Evolutionary conservation across 2,797 vertebrate species (phyloP).

Genomic region (Microhierax caerulescens): DNA sequence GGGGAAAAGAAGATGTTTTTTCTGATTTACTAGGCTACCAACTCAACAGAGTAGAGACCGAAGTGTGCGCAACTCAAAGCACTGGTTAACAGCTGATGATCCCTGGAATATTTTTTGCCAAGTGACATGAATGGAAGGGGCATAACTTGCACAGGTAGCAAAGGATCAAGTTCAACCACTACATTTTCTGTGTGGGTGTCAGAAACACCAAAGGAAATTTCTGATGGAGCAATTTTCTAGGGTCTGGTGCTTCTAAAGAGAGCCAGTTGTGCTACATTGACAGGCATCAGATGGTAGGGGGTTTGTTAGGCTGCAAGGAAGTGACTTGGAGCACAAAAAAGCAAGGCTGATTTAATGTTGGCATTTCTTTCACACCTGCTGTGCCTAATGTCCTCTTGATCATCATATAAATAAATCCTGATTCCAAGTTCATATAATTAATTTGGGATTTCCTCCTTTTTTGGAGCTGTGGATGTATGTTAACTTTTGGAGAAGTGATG

Average conservation of each 20-base stretch:
- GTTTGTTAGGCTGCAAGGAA: not conserved
- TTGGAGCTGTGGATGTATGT: not conserved
- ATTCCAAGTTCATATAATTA: not conserved
- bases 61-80: not conserved
- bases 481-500: rapidly evolving
- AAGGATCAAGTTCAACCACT: not conserved
- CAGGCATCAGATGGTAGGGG: rapidly evolving
- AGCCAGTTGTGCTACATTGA: not conserved
- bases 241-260: not conserved
- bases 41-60: not conserved
- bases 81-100: not conserved
- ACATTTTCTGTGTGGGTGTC: rapidly evolving
- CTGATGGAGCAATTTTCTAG: not conserved
- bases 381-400: not conserved
- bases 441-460: not conserved
- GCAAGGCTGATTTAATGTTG: not conserved
- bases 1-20: not conserved
- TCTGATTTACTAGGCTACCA: rapidly evolving
- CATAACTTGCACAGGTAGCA: not conserved
- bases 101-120: not conserved
- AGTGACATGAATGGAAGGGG: not conserved
- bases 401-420: not conserved
- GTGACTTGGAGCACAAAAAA: not conserved
- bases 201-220: not conserved
- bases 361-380: not conserved